These are phyloP conservation scores for Zenarchopterus dispar DNA, from an alignment of 2,797 vertebrate genomes.

Conservation along the genomic window DNA sequence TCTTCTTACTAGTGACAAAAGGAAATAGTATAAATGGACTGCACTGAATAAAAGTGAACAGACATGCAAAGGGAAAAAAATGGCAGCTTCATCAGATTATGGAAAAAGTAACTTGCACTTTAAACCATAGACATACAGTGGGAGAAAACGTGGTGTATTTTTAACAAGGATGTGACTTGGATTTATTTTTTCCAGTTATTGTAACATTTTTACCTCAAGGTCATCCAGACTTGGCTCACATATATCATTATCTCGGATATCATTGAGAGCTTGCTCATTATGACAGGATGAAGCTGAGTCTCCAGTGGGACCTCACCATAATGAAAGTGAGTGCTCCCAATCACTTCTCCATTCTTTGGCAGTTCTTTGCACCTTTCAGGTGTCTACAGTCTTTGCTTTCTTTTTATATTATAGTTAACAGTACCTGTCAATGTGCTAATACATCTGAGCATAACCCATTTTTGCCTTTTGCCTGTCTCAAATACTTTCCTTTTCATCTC, in stretches of 20 bases:
- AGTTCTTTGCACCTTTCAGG: constrained; percentile 19
- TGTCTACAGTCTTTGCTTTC: constrained; percentile 4
- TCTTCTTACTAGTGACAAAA: no score
- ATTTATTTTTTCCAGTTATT: constrained; percentile 41
- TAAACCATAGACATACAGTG: no score
- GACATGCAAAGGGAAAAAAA: no score
- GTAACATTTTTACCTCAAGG: constrained; percentile 40
- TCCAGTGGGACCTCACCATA: constrained; percentile 51
- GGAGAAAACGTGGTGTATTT: no score
- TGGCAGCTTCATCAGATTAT: no score
- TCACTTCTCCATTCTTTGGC: constrained; percentile 30
- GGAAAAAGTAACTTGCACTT: no score
- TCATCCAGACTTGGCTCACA: constrained; percentile 38
- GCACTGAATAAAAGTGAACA: no score
- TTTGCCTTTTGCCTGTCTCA: constrained; percentile 9
- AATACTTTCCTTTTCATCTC: not conserved
- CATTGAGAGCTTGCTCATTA: constrained; percentile 53
- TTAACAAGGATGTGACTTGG: not conserved
- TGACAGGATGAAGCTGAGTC: constrained; percentile 46
- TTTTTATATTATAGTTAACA: constrained; percentile 9
- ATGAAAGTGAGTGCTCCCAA: constrained; percentile 54
- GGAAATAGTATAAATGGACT: no score
- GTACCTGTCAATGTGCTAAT: constrained; percentile 19
- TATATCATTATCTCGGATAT: constrained; percentile 57
- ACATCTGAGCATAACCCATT: constrained; percentile 6